Evolutionary conservation across 2,797 vertebrate genomes (phyloP).

Genomic region (Cynopterus sphinx): DNA sequence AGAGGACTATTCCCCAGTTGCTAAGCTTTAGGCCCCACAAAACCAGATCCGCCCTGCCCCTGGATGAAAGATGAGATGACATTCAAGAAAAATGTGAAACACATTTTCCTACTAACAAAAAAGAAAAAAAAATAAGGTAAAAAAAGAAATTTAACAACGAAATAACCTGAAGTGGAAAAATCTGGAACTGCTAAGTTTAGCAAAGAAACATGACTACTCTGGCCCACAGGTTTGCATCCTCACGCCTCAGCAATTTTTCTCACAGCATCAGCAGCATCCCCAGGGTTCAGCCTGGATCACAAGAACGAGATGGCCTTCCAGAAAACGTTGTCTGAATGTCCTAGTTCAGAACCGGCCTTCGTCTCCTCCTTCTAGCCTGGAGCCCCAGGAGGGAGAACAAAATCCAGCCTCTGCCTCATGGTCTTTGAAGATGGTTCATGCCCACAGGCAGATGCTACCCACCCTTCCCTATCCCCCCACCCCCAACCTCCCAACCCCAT

Average conservation of each 20-base stretch:
- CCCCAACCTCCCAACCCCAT: not conserved
- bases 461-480: too few species aligned
- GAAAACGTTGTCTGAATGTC: not conserved
- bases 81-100: constrained; percentile 25
- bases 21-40: not conserved
- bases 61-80: not conserved
- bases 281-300: not conserved
- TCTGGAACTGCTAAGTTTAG: not conserved
- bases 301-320: not conserved
- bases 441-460: too few species aligned
- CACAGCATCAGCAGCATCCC: not conserved
- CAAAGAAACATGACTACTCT: not conserved
- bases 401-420: not conserved
- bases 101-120: not conserved
- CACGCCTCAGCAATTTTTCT: not conserved
- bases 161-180: not conserved
- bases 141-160: not conserved
- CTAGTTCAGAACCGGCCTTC: not conserved
- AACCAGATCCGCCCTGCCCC: not conserved
- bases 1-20: not conserved
- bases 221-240: too few species aligned
- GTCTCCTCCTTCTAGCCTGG: not conserved
- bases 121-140: not conserved
- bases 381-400: not conserved
- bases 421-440: not conserved